Base-by-base conservation (phyloP, 2,888 invertebrate species). In the Entomobrya multifasciata region DNA sequence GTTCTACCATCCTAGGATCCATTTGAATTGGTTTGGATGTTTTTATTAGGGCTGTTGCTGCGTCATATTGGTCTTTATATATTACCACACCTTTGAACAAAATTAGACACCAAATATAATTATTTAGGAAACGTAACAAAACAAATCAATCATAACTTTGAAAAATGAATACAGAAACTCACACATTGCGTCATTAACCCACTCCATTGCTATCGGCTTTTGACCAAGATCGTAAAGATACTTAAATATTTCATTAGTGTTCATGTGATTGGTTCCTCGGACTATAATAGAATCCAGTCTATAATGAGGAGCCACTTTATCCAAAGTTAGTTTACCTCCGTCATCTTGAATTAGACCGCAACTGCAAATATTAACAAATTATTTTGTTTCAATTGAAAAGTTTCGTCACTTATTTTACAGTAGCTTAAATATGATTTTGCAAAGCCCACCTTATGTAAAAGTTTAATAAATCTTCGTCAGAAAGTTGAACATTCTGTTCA, bases 171-270 rank as follows among this genome's bases (percentile, higher is more conserved):
- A 15, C 8, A 17, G 22, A 13, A 11, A 8, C 72, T 94, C 93
- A 95, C 97, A 97, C 91, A 96, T 95, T 90, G 94, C 93, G 92
- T 96, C 95, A 93, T 95, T 95, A 86, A 97, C 94, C 96, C 96
- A 96, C 93, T 97, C 97, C 76, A 97, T 94, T 11, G 95, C 95
- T 13, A 95, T 93, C n/a, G 97, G 96, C 8, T 85, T 80, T 15
- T 88, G 87, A 77, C 95, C 95, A 92, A 95, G 96, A 90, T 95
- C 95, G 92, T 94, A 94, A 92, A 97, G 95, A 92, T 96, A 97
- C 90, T 95, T 94, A 92, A 96, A 95, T 74, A 97, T 94, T 92
- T 97, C 96, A 92, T 95, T 94, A 2, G 96, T 96, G 90, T 94
- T 95, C 94, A 97, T 95, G 47, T 95, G 94, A 91, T 95, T 94